Conservation (phyloP, 1,140 invertebrate species). For the Microplitis mediator region DNA sequence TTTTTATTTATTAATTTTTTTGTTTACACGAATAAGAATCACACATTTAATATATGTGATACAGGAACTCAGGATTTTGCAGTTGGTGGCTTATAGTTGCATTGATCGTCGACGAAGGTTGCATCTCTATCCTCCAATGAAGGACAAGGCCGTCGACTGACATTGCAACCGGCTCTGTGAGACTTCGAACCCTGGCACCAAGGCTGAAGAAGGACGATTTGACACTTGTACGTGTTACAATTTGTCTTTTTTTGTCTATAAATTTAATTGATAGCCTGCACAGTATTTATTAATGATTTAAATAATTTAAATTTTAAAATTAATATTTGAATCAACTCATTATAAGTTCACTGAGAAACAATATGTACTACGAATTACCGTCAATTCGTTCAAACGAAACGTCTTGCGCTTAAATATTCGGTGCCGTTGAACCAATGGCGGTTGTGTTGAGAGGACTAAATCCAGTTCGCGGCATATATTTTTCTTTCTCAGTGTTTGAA, state of each 20-base stretch:
- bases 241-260: neutral
- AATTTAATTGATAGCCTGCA: too few relatives aligned
- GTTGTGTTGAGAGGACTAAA: too few relatives aligned
- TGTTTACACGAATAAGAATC: neutral
- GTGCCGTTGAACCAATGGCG: too few relatives aligned
- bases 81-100: slow-evolving; percentile 32
- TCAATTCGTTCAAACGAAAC: too few relatives aligned
- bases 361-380: too few relatives aligned
- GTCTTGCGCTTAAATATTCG: too few relatives aligned
- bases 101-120: slow-evolving; percentile 52
- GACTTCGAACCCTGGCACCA: slow-evolving; percentile 27
- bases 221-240: neutral
- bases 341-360: too few relatives aligned
- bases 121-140: slow-evolving; percentile 45
- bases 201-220: neutral
- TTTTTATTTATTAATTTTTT: neutral
- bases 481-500: too few relatives aligned
- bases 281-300: too few relatives aligned
- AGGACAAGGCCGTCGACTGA: slow-evolving; percentile 54
- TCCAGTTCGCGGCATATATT: too few relatives aligned
- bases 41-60: neutral
- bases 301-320: too few relatives aligned
- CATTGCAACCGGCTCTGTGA: slow-evolving; percentile 35
- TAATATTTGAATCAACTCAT: too few relatives aligned
- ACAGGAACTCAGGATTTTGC: slow-evolving; percentile 5